Evolutionary conservation across 2,888 invertebrate species (phyloP).

Genomic region (Spodoptera picta): DNA sequence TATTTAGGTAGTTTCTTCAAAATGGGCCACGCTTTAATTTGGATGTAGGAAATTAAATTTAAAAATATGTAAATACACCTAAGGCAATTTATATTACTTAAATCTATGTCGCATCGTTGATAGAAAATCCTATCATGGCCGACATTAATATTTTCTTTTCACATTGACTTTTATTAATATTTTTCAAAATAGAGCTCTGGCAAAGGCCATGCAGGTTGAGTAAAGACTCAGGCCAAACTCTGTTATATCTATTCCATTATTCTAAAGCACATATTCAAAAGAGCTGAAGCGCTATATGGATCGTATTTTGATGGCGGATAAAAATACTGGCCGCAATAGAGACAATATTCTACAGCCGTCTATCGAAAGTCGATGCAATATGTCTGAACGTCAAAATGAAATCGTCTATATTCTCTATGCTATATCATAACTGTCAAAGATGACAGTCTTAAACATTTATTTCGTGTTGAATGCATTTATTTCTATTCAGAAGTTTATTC

Average conservation of each 20-base stretch:
- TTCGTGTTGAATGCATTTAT: constrained; percentile 20
- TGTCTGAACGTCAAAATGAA: constrained; percentile 34
- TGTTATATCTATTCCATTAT: constrained; percentile 6
- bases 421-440: constrained; percentile 27
- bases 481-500: constrained; percentile 1
- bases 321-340: constrained; percentile 34
- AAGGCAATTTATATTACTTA: too few species aligned
- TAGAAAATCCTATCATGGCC: too few species aligned
- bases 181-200: too few species aligned
- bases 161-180: too few species aligned
- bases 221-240: neutral
- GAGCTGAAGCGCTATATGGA: constrained; percentile 26
- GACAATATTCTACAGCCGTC: constrained; percentile 43
- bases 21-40: too few species aligned
- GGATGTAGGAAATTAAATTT: too few species aligned
- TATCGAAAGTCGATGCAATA: constrained; percentile 28
- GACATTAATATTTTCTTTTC: too few species aligned
- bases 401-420: constrained; percentile 11
- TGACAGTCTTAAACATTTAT: constrained; percentile 24
- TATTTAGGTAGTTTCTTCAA: neutral
- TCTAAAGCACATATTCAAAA: constrained; percentile 15
- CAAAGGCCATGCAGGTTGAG: neutral
- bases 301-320: constrained; percentile 31
- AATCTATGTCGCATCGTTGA: too few species aligned
- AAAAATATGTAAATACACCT: too few species aligned